Evolutionary conservation across 2,888 invertebrate genomes (phyloP).

Genomic region (Coenonympha glycerion): DNA sequence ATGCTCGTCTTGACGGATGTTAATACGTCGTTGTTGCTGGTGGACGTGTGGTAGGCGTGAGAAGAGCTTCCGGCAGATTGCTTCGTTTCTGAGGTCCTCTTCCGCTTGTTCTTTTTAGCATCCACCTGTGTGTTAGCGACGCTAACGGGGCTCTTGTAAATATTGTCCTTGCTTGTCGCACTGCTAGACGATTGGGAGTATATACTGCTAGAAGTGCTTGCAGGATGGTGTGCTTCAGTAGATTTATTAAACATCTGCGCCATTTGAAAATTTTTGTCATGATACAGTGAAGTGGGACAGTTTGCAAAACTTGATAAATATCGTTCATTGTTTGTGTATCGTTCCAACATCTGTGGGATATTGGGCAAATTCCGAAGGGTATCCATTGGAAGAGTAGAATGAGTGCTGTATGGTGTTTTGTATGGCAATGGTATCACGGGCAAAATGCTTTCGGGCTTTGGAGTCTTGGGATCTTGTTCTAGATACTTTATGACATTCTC

Average conservation of each 20-base stretch:
- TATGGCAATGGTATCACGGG: conserved; percentile 60
- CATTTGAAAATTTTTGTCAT: conserved; percentile 77
- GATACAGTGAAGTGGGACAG: conserved; percentile 65
- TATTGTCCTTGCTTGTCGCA: conserved; percentile 50
- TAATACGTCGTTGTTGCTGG: conserved; percentile 72
- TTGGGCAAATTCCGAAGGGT: conserved; percentile 74
- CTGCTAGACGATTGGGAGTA: conserved; percentile 54
- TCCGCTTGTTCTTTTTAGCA: conserved; percentile 55
- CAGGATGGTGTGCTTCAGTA: conserved; percentile 54
- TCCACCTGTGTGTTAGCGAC: conserved; percentile 43
- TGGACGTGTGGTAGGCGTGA: conserved; percentile 75
- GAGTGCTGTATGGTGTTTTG: conserved; percentile 57
- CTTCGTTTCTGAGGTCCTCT: conserved; percentile 53
- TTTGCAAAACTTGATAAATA: conserved; percentile 70
- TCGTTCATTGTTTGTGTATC: conserved; percentile 74
- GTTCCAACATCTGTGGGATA: conserved; percentile 77
- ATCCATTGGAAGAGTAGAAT: conserved; percentile 66
- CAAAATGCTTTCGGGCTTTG: conserved; percentile 56
- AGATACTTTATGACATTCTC: conserved; percentile 48
- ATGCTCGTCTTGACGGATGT: conserved; percentile 74
- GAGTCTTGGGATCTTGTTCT: conserved; percentile 48
- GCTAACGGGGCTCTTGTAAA: conserved; percentile 50
- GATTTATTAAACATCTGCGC: conserved; percentile 76
- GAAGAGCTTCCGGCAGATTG: conserved; percentile 37
- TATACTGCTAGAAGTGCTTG: conserved; percentile 48